Percentiles rank a stretch among this genome's conserved stretches.
Evolutionary conservation across 1,140 invertebrate species (phyloP).

Genomic region (Ganaspis sp.): DNA sequence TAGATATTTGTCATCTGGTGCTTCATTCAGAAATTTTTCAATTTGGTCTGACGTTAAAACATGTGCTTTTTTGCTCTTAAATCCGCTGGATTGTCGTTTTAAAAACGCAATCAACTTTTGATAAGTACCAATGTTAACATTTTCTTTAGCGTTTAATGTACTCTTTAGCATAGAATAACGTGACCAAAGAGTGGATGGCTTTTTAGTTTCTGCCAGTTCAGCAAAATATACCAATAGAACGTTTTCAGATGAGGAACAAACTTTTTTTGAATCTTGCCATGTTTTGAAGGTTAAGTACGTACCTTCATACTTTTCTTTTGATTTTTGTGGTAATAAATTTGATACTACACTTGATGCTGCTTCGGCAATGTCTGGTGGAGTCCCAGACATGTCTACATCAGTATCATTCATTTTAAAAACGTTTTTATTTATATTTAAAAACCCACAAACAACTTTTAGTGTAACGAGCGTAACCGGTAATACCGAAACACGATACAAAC

Average conservation of each 20-base stretch:
- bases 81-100: constrained; percentile 30
- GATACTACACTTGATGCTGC: no score
- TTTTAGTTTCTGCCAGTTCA: neutral
- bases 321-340: neutral
- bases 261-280: neutral
- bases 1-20: constrained; percentile 32
- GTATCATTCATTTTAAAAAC: neutral
- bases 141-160: constrained; percentile 12
- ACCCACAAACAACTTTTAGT: no score
- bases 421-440: no score
- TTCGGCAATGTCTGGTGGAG: no score
- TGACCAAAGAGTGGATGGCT: constrained; percentile 32
- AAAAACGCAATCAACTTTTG: constrained; percentile 33
- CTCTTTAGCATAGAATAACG: constrained; percentile 30
- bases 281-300: constrained; percentile 13
- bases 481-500: no score
- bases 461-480: no score
- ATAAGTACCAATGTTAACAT: constrained; percentile 30
- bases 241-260: neutral
- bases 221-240: constrained; percentile 15
- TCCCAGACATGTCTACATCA: no score
- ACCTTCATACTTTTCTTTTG: constrained; percentile 6
- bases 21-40: constrained; percentile 21
- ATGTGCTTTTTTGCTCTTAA: constrained; percentile 24
- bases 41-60: constrained; percentile 29